Evolutionary conservation across 2,797 vertebrate genomes (phyloP).

Genomic region (Pempheris klunzingeri): DNA sequence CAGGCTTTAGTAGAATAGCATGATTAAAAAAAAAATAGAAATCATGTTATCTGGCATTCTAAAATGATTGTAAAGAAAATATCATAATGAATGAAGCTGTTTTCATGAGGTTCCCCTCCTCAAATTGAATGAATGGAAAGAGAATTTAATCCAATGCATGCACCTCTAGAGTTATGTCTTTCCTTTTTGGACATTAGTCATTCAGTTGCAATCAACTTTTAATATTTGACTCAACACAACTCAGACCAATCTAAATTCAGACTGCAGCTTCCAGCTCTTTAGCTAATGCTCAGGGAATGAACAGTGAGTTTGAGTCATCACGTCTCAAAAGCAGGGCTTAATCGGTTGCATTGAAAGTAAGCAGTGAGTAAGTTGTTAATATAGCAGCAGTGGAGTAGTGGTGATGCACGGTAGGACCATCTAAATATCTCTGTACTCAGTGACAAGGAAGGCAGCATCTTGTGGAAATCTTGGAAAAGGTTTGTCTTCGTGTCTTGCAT

Average conservation of each 20-base stretch:
- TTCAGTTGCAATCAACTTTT: conserved; percentile 8
- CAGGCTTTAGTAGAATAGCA: background rate
- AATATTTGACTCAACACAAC: conserved; percentile 7
- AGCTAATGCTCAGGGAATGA: conserved; percentile 30
- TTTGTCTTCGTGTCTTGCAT: background rate
- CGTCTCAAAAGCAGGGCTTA: conserved; percentile 41
- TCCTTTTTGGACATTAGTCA: background rate
- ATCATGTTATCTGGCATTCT: background rate
- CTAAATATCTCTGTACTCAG: conserved; percentile 10
- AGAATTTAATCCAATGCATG: background rate
- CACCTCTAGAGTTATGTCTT: background rate
- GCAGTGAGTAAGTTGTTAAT: conserved; percentile 46
- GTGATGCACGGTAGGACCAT: conserved; percentile 3
- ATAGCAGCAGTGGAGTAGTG: conserved; percentile 2
- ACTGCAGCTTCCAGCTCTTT: conserved; percentile 21
- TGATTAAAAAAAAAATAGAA: background rate
- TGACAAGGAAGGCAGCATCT: conserved; percentile 8
- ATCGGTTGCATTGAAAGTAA: conserved; percentile 50
- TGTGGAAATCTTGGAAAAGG: conserved; percentile 5
- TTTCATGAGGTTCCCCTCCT: background rate
- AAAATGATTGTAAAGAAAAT: background rate
- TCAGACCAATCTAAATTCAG: conserved; percentile 15
- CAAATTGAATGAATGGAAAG: background rate
- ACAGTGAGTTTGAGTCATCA: conserved; percentile 33
- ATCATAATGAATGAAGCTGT: background rate